Base-by-base conservation (phyloP, 2,888 invertebrate species). In the Tachina fera region DNA sequence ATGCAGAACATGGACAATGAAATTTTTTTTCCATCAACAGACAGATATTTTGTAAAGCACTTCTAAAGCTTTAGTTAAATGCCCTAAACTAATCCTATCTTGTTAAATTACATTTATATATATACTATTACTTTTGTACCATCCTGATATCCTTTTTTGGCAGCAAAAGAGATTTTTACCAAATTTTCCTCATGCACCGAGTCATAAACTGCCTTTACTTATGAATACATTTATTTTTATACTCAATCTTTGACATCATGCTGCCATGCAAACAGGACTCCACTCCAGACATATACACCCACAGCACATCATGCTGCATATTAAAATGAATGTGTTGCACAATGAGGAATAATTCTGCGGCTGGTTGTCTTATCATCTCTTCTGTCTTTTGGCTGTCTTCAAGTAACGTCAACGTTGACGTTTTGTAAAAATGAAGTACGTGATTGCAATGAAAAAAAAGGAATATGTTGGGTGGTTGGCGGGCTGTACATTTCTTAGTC, bases 361-460 rank as follows among this genome's bases (percentile, higher is more conserved):
- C 45, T 70, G 77, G 22, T 51, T 78, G 61, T 61, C 70, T 70
- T 49, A 43, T 70, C 68, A 58, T 47, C 43, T 11, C 39, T 60
- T 39, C 60, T 60, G 60, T 61, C 31, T 68, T 68, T 1, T 68
- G 39, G 60, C n/a, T 70, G 60, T 70, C 60, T 51, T 78, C 60
- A 43, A 60, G n/a, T 43, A 53, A 78, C 60, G 41, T 70, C 70
- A 51, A 78, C 49, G 67, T 58, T 31, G 31, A 31, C 31, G 31
- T 31, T 31, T 47, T 77, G 41, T 53, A 39, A 1, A 63, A 65
- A 13, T n/a, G 53, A 45, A 53, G 43, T 39, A 60, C 60, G 51
- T 68, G 78, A 45, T 61, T 60, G 49, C 43, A 53, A 70, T 51
- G 45, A 60, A 77, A 61, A 22, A 31, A 10, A 43, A 19, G 3